Evolutionary conservation across 2,113 vertebrate species (phyloP), one percentile per base, ranked within the genome.

Genomic region (Callipepla squamata): DNA sequence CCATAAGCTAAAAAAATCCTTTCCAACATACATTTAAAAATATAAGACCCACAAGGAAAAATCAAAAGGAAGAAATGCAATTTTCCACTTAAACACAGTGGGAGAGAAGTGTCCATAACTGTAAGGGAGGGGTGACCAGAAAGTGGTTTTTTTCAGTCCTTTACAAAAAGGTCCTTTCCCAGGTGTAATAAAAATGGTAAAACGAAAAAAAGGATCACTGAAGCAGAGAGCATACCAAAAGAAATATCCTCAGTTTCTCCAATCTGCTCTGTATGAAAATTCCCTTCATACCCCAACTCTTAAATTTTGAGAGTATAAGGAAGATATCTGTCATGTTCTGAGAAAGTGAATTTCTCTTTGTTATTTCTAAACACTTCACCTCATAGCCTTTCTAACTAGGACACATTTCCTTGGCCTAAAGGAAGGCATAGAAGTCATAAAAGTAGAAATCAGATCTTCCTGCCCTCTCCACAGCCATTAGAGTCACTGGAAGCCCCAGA

Each of bases 101-200:
- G 34, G 13, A 85, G 78, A 68, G 16, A 89, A 32, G 6, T 51
- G 25, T 15, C 7, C 50, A 51, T 25, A 51, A 51, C 25, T 15
- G 13, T 12, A 51, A 51, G 50, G 50, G 50, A 51, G 13, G 50
- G 23, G 23, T 51, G 50, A 51, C 25, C 50, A 26, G 13, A 51
- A 51, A 51, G 50, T 51, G 50, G 2, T 51, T 51, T 51, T 51
- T 51, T 51, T 26, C 4, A 26, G 13, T 51, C 13, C 13, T 51
- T 51, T 51, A 51, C 25, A 15, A 51, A 25, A 51, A 51, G 23
- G 25, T 51, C 50, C 50, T 26, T 6, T 69, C 2, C 6, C 26
- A 69, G 15, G 1, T 1, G 1, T 58, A 84, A 8, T 1, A 3
- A 28, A 66, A 4, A 32, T 53, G 11, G 5, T 42, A 67, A 44